Evolutionary conservation across 2,888 invertebrate genomes (phyloP).

Genomic region (Octodonta nipae): DNA sequence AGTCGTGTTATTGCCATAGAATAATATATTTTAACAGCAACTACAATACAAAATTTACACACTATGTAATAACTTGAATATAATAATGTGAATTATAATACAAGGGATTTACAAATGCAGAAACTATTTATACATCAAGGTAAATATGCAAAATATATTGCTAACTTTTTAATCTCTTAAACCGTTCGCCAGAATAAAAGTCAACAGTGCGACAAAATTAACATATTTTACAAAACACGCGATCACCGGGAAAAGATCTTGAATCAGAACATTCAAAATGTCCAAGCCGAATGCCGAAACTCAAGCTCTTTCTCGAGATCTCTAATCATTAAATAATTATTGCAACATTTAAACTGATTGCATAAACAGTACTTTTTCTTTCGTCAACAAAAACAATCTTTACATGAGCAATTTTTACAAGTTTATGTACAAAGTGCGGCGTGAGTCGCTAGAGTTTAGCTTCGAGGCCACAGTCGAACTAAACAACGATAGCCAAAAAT

Average conservation of each 20-base stretch:
- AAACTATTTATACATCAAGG: slow-evolving; percentile 35
- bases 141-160: slow-evolving; percentile 41
- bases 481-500: slow-evolving; percentile 21
- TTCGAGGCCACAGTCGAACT: slow-evolving; percentile 23
- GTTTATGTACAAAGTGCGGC: slow-evolving; percentile 31
- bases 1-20: slow-evolving; percentile 57
- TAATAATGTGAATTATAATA: slow-evolving; percentile 39
- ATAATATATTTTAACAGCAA: slow-evolving; percentile 59
- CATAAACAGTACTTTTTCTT: slow-evolving; percentile 28
- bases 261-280: slow-evolving; percentile 9
- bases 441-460: slow-evolving; percentile 15
- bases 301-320: slow-evolving; percentile 6
- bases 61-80: slow-evolving; percentile 49
- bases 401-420: slow-evolving; percentile 37
- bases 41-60: slow-evolving; percentile 66
- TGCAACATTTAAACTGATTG: slow-evolving; percentile 24
- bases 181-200: slow-evolving; percentile 34
- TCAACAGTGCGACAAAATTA: slow-evolving; percentile 28
- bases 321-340: slow-evolving; percentile 18
- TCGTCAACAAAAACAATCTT: slow-evolving; percentile 36
- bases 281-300: slow-evolving; percentile 9
- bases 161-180: slow-evolving; percentile 34
- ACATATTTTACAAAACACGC: slow-evolving; percentile 2
- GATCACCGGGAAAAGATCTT: slow-evolving; percentile 6
- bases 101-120: slow-evolving; percentile 36